Evolutionary conservation across 92 coral and sea anemone species (phyloP), one percentile per base, ranked within the genome.

Genomic region (Isaurus tuberculatus): DNA sequence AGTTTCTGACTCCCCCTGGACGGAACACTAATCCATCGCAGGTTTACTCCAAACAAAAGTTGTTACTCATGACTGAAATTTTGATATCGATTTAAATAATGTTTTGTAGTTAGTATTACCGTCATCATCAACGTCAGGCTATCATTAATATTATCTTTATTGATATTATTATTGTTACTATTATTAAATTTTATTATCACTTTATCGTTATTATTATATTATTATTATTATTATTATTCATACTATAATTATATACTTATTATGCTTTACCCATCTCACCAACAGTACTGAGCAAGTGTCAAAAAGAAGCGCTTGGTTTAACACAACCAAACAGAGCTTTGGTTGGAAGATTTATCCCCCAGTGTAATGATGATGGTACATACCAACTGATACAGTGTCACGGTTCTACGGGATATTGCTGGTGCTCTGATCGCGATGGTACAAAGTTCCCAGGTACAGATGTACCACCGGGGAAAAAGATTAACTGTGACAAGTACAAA

Each of bases 361-460:
- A 34, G 28, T 86, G 89, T 37, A 75, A 86, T 51, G 72, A 67
- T 0, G 89, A 86, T 43, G 89, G 89, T 19, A 48, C 89, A 2
- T 86, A 86, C 69, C 31, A 75, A 2, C 71, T 72, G 4, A 55
- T 86, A 0, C 89, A 86, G 23, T 79, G 85, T 20, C 77, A 80
- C 73, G 46, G 42, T 30, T 67, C 84, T 70, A 57, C 57, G 63
- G 73, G 80, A 58, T 65, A 68, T 20, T 86, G 89, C 29, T 86
- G 89, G 89, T 86, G 89, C 60, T 82, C 83, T 5, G 46, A 79
- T 42, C 75, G 51, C 33, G 66, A 86, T 44, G 81, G 81, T 55
- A 32, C 20, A 9, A 75, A 75, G 23, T 75, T 51, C 32, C 81
- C 49, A 19, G 81, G 81, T 11, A 75, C 30, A 2, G 49, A 75